A percentile compares a stretch with the other conserved stretches of the same genome.
Conservation (phyloP, 2,113 vertebrate species). For the Pterophyllum scalare region DNA sequence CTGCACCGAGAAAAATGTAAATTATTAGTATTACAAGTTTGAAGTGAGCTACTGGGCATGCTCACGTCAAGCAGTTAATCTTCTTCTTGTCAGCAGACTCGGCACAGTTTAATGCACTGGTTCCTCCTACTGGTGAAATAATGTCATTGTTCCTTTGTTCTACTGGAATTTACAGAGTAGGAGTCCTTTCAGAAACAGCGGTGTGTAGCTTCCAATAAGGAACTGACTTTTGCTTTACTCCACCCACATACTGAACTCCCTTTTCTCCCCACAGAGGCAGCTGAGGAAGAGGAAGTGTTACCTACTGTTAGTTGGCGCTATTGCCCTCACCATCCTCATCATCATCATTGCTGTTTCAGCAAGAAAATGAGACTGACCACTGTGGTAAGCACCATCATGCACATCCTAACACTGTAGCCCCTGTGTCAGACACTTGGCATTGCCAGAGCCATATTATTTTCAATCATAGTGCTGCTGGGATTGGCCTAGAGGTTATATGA, state of each 20-base stretch:
- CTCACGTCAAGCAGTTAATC: too few relatives aligned
- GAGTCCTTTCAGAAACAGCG: too few relatives aligned
- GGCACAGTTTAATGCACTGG: too few relatives aligned
- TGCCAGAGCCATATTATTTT: not conserved
- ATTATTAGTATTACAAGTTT: too few relatives aligned
- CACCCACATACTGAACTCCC: not conserved
- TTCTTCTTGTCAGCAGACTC: too few relatives aligned
- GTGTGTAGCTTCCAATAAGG: too few relatives aligned
- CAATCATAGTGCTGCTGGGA: not conserved
- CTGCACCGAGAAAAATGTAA: too few relatives aligned
- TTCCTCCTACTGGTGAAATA: too few relatives aligned
- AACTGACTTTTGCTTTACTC: not conserved
- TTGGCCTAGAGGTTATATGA: not conserved
- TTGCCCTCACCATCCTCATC: slow-evolving; percentile 75
- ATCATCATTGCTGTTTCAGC: slow-evolving; percentile 80
- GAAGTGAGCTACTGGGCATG: too few relatives aligned
- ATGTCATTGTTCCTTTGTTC: too few relatives aligned
- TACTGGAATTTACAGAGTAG: too few relatives aligned
- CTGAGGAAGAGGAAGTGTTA: slow-evolving; percentile 83
- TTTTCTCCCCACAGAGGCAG: slow-evolving; percentile 72
- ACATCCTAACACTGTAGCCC: not conserved
- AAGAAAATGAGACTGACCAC: slow-evolving; percentile 72
- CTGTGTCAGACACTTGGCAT: not conserved
- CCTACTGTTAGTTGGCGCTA: slow-evolving; percentile 69
- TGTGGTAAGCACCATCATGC: slow-evolving; percentile 60